These are phyloP conservation scores for Acipenser transmontanus DNA, from an alignment of 2,797 vertebrate species.

Conservation along the genomic window DNA sequence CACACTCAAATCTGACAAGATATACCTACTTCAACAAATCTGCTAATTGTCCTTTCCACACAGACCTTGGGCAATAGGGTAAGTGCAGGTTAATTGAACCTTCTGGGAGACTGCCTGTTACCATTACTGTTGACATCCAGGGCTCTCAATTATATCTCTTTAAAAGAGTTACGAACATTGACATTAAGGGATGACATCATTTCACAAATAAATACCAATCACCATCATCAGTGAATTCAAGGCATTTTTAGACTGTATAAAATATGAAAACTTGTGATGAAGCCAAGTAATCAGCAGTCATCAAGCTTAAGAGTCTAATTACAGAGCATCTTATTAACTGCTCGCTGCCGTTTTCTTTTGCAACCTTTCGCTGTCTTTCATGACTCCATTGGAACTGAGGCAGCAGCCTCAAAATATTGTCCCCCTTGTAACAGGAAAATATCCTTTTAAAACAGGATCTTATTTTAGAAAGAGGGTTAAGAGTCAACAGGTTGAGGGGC, in stretches of 20 bases:
- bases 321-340: neutral
- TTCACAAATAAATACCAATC: neutral
- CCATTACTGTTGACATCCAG: constrained; percentile 44
- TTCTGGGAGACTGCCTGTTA: constrained; percentile 52
- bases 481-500: too few species aligned
- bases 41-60: constrained; percentile 55
- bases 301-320: too few species aligned
- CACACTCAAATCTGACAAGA: constrained; percentile 36
- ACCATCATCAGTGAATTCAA: too few species aligned
- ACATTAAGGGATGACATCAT: neutral
- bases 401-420: too few species aligned
- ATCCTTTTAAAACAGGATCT: too few species aligned
- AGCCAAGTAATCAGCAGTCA: too few species aligned
- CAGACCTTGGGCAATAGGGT: constrained; percentile 44
- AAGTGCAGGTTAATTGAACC: constrained; percentile 72
- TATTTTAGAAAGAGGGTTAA: too few species aligned
- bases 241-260: too few species aligned
- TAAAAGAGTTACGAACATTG: neutral
- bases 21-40: constrained; percentile 46
- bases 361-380: neutral
- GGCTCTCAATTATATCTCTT: constrained; percentile 44
- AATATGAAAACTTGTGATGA: too few species aligned
- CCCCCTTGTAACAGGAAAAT: too few species aligned
- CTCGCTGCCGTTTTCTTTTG: neutral
- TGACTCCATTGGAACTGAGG: too few species aligned